Evolutionary conservation across 37 sponge, comb jelly and placozoan species (phyloP).

Genomic region (Agelas oroides): DNA sequence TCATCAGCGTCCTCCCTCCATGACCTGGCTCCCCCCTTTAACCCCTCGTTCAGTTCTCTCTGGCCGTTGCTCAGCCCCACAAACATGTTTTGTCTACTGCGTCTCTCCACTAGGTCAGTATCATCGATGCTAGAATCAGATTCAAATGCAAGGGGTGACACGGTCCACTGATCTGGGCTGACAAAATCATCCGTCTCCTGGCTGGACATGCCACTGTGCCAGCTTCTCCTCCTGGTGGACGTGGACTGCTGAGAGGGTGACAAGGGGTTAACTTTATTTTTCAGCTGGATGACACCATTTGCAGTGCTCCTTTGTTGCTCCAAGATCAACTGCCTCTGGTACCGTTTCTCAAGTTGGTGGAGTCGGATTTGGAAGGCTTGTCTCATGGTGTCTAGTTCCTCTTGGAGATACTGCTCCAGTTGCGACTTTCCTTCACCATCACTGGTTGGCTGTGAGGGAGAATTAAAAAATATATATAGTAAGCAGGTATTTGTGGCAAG

Average conservation of each 20-base stretch:
- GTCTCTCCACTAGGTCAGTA: too few relatives aligned
- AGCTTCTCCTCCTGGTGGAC: slow-evolving; percentile 37
- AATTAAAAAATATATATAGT: not conserved
- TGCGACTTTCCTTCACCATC: slow-evolving; percentile 22
- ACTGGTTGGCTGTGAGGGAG: slow-evolving; percentile 4
- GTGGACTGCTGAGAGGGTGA: not conserved
- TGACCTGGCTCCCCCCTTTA: slow-evolving; percentile 30
- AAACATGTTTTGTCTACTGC: not conserved
- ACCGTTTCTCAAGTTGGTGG: slow-evolving; percentile 71
- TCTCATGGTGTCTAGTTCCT: slow-evolving; percentile 81
- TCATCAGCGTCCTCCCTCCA: slow-evolving; percentile 32
- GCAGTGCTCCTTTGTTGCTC: slow-evolving; percentile 18
- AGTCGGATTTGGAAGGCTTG: slow-evolving; percentile 84
- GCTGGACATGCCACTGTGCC: slow-evolving; percentile 39
- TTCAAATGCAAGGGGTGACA: slow-evolving; percentile 25
- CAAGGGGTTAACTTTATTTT: not conserved
- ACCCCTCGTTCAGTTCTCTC: not conserved
- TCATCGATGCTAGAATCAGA: slow-evolving; percentile 28
- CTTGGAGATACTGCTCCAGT: slow-evolving; percentile 58
- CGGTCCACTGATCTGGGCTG: slow-evolving; percentile 15
- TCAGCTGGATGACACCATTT: not conserved
- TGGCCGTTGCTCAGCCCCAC: not conserved
- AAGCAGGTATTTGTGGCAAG: too few relatives aligned
- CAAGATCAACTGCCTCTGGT: slow-evolving; percentile 43
- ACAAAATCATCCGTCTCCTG: not conserved